These are phyloP conservation scores for Cyclophora albipunctata DNA, from an alignment of 2,888 invertebrate species.

Conservation along the genomic window DNA sequence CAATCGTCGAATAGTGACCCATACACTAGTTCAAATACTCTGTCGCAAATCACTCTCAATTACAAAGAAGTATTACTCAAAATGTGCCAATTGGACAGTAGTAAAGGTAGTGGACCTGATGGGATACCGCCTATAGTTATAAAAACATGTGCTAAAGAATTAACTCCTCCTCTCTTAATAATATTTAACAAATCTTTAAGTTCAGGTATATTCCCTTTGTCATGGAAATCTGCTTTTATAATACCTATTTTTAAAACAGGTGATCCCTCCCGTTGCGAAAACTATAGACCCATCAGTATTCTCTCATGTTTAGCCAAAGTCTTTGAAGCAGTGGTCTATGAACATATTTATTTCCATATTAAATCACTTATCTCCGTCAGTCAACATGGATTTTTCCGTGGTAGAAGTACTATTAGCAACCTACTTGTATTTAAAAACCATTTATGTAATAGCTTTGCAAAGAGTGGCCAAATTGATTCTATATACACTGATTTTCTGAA, in stretches of 20 bases:
- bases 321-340: slow-evolving; percentile 5
- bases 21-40: too few species aligned
- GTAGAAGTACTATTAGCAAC: slow-evolving; percentile 5
- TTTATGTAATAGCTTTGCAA: slow-evolving; percentile 3
- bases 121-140: slow-evolving; percentile 2
- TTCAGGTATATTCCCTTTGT: slow-evolving; percentile 7
- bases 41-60: too few species aligned
- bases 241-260: slow-evolving; percentile 13
- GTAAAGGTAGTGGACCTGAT: slow-evolving; percentile 6
- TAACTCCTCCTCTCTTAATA: background rate
- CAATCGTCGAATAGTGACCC: too few species aligned
- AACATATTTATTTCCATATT: slow-evolving; percentile 1
- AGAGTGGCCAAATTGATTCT: slow-evolving; percentile 5
- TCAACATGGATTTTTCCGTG: slow-evolving; percentile 7
- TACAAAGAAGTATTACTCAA: too few species aligned
- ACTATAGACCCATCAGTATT: slow-evolving; percentile 9
- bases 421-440: slow-evolving; percentile 4
- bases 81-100: background rate
- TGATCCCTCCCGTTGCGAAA: slow-evolving; percentile 3
- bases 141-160: background rate
- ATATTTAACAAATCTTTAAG: slow-evolving; percentile 12
- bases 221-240: slow-evolving; percentile 12
- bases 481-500: slow-evolving; percentile 5
- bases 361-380: slow-evolving; percentile 1
- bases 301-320: slow-evolving; percentile 7